Evolutionary conservation across 2,113 vertebrate genomes (phyloP).

Genomic region (Acinonyx jubatus): DNA sequence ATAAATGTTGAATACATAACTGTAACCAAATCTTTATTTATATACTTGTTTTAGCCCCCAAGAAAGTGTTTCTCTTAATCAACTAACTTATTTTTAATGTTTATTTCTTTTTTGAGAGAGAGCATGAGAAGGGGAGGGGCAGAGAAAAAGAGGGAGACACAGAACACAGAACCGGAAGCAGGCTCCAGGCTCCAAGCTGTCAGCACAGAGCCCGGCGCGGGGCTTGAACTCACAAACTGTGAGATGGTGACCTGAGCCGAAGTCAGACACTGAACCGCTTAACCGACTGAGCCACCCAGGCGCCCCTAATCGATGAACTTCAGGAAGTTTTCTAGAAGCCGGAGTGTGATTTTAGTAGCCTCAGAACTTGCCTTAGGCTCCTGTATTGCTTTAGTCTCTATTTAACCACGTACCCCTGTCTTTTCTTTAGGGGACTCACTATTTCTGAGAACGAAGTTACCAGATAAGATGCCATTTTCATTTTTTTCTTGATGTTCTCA

Average conservation of each 20-base stretch:
- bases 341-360: background rate
- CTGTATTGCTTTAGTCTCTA: fast-evolving
- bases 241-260: too few relatives aligned
- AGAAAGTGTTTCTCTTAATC: background rate
- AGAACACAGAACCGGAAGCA: too few relatives aligned
- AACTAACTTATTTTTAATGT: background rate
- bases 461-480: background rate
- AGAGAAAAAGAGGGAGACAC: too few relatives aligned
- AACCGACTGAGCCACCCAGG: too few relatives aligned
- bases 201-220: too few relatives aligned
- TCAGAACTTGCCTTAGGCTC: fast-evolving
- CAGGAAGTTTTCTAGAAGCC: background rate
- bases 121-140: too few relatives aligned
- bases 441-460: background rate
- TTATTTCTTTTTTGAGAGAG: too few relatives aligned
- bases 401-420: fast-evolving
- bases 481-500: background rate
- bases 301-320: background rate
- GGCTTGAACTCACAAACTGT: too few relatives aligned
- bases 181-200: too few relatives aligned
- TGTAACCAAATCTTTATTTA: background rate
- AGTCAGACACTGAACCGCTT: too few relatives aligned
- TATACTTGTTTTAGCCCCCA: background rate
- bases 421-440: background rate
- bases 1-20: background rate